phyloP scores from a whole-genome alignment of 2,888 invertebrate species.

The Sesia bembeciformis region DNA sequence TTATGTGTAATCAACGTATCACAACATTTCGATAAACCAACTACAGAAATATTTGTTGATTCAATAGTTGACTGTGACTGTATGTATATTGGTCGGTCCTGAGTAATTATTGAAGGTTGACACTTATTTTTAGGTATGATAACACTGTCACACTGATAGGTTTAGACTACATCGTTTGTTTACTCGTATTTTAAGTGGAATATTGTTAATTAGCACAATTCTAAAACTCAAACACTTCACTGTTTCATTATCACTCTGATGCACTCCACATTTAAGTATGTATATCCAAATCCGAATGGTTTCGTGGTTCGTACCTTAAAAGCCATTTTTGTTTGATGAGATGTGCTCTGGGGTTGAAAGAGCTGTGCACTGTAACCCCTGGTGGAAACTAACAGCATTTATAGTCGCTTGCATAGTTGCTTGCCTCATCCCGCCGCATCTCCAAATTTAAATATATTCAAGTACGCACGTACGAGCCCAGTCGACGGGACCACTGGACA shows the following conservation, averaged over 20 bases:
- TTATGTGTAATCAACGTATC: no score
- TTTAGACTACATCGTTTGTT: no score
- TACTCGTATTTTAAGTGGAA: no score
- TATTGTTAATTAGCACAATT: no score
- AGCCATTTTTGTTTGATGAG: constrained; percentile 47
- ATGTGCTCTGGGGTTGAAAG: constrained; percentile 53
- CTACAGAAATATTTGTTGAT: no score
- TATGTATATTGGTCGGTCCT: no score
- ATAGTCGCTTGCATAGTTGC: constrained; percentile 32
- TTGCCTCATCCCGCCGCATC: constrained; percentile 70
- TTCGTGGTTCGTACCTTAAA: constrained; percentile 52
- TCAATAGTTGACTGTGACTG: no score
- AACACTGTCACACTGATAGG: no score
- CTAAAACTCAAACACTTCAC: constrained; percentile 15
- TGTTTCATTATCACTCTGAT: constrained; percentile 16
- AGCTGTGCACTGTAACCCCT: constrained; percentile 58
- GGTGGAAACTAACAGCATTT: constrained; percentile 49
- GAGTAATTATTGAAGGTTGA: no score
- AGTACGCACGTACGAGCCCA: constrained; percentile 67
- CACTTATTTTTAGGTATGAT: no score
- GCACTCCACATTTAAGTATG: constrained; percentile 21
- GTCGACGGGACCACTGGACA: constrained; percentile 58
- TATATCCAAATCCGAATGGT: constrained; percentile 18
- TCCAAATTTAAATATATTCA: constrained; percentile 74
- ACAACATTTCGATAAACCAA: no score